Conservation (phyloP, 2,113 vertebrate species). For the Axis porcinus region DNA sequence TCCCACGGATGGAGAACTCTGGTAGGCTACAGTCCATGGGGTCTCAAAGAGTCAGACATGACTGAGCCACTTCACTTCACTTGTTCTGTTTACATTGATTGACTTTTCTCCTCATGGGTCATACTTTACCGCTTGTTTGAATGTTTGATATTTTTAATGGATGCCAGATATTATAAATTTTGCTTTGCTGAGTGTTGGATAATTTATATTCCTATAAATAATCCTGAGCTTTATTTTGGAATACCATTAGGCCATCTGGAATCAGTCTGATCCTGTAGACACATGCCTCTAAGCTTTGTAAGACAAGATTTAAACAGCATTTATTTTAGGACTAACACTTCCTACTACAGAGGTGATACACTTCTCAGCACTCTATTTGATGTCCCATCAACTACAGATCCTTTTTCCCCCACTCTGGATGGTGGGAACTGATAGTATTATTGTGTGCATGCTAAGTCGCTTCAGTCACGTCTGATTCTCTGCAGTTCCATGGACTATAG, state of each 20-base stretch:
- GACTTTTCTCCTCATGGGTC: not conserved
- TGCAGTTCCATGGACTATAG: not conserved
- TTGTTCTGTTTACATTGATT: not conserved
- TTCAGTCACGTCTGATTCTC: not conserved
- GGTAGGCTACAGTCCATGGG: not conserved
- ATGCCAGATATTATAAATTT: not conserved
- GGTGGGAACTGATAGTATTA: not conserved
- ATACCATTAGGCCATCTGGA: not conserved
- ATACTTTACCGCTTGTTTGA: not conserved
- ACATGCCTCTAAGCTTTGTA: not conserved
- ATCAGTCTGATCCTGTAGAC: not conserved
- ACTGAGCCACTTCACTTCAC: not conserved
- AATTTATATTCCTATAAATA: not conserved
- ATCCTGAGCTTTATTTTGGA: not conserved
- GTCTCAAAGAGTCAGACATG: accelerated
- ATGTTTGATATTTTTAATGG: not conserved
- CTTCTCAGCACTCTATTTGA: not conserved
- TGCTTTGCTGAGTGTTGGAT: not conserved
- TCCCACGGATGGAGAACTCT: not conserved
- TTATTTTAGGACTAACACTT: not conserved
- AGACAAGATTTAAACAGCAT: not conserved
- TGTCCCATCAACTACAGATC: not conserved
- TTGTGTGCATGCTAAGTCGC: not conserved
- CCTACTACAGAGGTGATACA: not conserved
- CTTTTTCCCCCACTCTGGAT: not conserved